Evolutionary conservation across 2,113 vertebrate species (phyloP).

Genomic region (Acrocephalus kingi): DNA sequence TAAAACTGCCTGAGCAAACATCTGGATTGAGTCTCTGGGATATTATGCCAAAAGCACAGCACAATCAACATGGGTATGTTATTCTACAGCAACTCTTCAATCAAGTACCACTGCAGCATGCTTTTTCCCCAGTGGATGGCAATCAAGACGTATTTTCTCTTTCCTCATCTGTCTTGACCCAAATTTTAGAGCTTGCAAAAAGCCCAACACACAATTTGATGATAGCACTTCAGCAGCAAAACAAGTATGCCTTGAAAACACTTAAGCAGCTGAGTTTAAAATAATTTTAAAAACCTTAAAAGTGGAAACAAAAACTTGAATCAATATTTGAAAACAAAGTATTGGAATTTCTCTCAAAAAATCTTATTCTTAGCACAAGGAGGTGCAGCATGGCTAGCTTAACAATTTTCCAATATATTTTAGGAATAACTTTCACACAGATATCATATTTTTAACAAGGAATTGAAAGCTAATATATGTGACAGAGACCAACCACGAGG

Average conservation of each 20-base stretch:
- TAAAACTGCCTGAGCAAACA: background rate
- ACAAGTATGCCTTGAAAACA: background rate
- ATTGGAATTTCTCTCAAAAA: background rate
- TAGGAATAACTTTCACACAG: background rate
- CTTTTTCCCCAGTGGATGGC: background rate
- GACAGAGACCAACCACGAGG: background rate
- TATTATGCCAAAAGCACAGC: background rate
- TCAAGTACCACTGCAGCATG: background rate
- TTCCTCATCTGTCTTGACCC: background rate
- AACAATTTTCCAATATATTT: background rate
- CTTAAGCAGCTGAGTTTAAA: background rate
- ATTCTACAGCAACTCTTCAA: background rate
- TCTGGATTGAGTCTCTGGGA: background rate
- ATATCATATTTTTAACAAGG: background rate
- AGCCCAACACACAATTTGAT: background rate
- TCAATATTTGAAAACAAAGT: background rate
- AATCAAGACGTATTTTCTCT: background rate
- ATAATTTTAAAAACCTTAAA: background rate
- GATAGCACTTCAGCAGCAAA: background rate
- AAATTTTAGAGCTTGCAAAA: background rate
- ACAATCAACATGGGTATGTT: rapidly evolving
- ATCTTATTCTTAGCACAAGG: background rate
- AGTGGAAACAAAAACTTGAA: background rate
- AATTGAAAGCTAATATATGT: background rate
- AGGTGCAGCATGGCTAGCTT: background rate